phyloP scores from a whole-genome alignment of 2,113 vertebrate species.

The Emberiza fucata region DNA sequence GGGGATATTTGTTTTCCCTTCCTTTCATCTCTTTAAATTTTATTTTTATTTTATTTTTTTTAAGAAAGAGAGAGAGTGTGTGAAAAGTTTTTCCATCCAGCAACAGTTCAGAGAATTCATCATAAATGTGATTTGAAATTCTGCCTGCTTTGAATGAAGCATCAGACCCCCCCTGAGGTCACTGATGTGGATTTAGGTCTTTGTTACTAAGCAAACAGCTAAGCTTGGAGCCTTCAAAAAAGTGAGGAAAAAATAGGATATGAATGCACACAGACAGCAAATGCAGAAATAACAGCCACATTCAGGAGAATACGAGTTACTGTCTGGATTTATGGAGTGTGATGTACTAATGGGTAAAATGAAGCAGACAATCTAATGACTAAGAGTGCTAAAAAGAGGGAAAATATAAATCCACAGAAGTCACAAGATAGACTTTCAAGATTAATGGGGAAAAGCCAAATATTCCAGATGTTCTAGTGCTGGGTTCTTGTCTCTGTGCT shows the following conservation, averaged over 20 bases:
- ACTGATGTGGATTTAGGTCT: background rate
- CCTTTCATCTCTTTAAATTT: fast-evolving
- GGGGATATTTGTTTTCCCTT: background rate
- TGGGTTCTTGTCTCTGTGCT: background rate
- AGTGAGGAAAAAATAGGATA: background rate
- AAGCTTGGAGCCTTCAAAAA: background rate
- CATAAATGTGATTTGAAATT: background rate
- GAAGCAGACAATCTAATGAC: constrained; percentile 53
- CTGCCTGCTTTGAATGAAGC: background rate
- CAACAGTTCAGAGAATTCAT: background rate
- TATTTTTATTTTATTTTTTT: fast-evolving
- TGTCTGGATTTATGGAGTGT: constrained; percentile 45
- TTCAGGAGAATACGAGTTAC: background rate
- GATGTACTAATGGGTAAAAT: constrained; percentile 11
- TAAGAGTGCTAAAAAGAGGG: constrained; percentile 14
- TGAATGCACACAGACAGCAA: background rate
- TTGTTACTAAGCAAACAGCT: background rate
- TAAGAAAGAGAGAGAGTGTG: fast-evolving
- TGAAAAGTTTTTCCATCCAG: background rate
- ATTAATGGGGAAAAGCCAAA: constrained; percentile 43
- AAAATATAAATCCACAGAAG: constrained; percentile 22
- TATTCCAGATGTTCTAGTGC: constrained; percentile 43
- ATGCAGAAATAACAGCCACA: background rate
- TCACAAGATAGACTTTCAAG: constrained; percentile 18
- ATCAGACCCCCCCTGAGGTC: background rate